Base-by-base conservation (phyloP, 1,140 invertebrate genomes). In the Oryctes rhinoceros region DNA sequence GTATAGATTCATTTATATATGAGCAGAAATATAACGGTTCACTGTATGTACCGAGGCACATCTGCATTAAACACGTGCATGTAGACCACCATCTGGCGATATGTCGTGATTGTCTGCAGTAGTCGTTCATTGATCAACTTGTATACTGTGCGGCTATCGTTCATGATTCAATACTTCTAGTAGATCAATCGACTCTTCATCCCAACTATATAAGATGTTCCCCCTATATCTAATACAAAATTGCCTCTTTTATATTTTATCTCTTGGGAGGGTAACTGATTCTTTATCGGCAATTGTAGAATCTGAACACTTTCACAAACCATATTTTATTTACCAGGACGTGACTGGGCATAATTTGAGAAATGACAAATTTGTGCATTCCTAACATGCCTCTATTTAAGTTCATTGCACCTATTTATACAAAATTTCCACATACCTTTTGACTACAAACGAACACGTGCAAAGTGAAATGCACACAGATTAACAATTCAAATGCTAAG, bases 1-100 rank as follows among this genome's bases (percentile, higher is more conserved):
- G 37, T 76, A 15, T 35, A 24, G 13, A 15, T 30, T 39, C 47
- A 49, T 76, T 44, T 76, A 76, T 76, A 49, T 20, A 71, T 48
- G 65, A 71, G 20, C 13, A 67, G 65, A 24, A 67, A 24, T 67
- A 67, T 67, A 67, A 71, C 18, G 74, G 67, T 76, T 48, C 20
- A 67, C 78, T 59, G 76, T 77, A 78, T 82, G 85, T 83, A 78
- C 83, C 79, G 18, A 67, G 24, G 83, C 84, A 84, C 84, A 86
- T 86, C 84, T 86, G 82, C 83, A 71, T 74, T 77, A 71, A 82
- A 83, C 84, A 85, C 84, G 83, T 85, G 85, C 83, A 85, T 80
- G 76, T 76, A 79, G 79, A 75, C 78, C 79, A 76, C 82, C 83
- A 84, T 84, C 83, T 84, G 84, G 83, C 65, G 65, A 67, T 67